Conservation (phyloP, 2,797 vertebrate species). For the Poecile montanus region DNA sequence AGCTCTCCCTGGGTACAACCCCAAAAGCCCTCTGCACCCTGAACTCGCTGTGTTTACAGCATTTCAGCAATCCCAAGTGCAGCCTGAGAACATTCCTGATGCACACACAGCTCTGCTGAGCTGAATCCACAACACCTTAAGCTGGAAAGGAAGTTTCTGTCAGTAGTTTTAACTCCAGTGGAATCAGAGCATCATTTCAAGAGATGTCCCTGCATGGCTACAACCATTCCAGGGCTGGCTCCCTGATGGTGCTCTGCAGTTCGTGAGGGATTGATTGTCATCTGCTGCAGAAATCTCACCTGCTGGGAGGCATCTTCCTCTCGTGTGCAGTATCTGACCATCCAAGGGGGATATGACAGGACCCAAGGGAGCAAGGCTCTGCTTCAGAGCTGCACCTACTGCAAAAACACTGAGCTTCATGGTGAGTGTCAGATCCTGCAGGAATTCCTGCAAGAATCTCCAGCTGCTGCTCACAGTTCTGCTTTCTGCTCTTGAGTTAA, state of each 20-base stretch:
- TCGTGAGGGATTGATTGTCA: not conserved
- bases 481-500: not conserved
- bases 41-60: rapidly evolving
- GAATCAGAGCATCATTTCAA: not conserved
- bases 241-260: not conserved
- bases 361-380: not conserved
- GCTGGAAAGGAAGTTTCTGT: not conserved
- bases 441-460: not conserved
- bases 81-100: not conserved
- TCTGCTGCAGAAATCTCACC: not conserved
- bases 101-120: not conserved
- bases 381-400: not conserved
- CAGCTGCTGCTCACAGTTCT: not conserved
- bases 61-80: not conserved
- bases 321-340: not conserved
- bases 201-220: not conserved
- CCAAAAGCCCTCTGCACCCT: not conserved
- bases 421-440: not conserved
- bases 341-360: rapidly evolving
- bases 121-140: not conserved
- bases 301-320: not conserved
- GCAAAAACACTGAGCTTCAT: not conserved
- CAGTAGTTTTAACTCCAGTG: not conserved
- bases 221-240: not conserved
- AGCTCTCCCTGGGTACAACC: not conserved